Evolutionary conservation across 1,140 invertebrate species (phyloP), one percentile per base, ranked within the genome.

Genomic region (Drosophila kohkoa): DNA sequence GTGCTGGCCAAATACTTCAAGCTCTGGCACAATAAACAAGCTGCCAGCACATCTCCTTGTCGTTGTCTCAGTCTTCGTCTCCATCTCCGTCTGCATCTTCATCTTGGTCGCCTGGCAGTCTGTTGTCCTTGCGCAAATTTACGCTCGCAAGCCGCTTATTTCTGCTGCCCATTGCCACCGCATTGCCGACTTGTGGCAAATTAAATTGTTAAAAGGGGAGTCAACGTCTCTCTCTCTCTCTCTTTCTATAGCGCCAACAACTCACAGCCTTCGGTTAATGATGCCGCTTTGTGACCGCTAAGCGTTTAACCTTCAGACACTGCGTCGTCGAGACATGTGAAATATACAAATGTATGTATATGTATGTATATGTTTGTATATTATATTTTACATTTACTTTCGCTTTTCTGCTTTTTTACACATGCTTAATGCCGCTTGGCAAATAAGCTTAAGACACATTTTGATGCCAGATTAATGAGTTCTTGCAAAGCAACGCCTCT

Each of bases 251-350:
- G 57, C 16, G 20, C 48, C 54, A 49, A 52, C 41, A 57, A 76
- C 68, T 66, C 49, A 16, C 48, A 68, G 48, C 75, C 68, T 68
- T 74, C 63, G 38, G 77, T 88, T 88, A 87, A 87, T 87, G 83
- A 87, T 71, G 83, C 46, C 72, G 83, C 80, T 87, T 87, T 87
- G 83, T 88, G 83, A 81, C 77, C 83, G 87, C 80, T 83, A 83
- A 88, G 80, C 68, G 83, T 68, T 87, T 79, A 86, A 86, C 82
- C 82, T 86, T 82, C 65, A 85, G 77, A 80, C 72, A 49, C 58
- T 30, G 55, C 30, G 46, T 52, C 81, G 69, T 52, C 70, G 64
- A 68, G 71, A 59, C 71, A 68, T 58, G 55, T 59, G 70, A 66
- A 48, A 65, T 35, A 64, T 38, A 59, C 28, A 32, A 30, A 30